A percentile compares a stretch with the other conserved stretches of the same genome.
Evolutionary conservation across 1,140 invertebrate genomes (phyloP).

Genomic region (Lordiphosa clarofinis): DNA sequence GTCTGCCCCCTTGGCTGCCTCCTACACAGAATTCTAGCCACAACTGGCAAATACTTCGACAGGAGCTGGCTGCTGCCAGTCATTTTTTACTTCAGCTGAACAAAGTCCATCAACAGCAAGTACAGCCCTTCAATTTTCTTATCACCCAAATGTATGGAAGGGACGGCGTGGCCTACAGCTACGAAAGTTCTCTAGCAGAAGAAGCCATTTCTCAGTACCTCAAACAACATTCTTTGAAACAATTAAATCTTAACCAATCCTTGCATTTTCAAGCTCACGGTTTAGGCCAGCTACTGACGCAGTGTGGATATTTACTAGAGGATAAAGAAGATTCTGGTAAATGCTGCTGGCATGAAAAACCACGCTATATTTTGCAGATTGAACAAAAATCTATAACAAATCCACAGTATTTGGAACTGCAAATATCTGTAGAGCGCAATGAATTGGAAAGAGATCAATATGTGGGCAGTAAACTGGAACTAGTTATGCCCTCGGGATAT

Average conservation of each 20-base stretch:
- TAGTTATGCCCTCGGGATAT: conserved; percentile 27
- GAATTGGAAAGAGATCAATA: neutral
- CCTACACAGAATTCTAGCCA: neutral
- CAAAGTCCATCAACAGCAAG: neutral
- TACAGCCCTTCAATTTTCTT: conserved; percentile 12
- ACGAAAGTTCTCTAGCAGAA: conserved; percentile 22
- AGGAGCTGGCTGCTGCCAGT: conserved; percentile 13
- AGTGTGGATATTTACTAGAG: too few relatives aligned
- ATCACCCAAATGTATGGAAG: neutral
- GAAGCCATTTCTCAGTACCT: conserved; percentile 18
- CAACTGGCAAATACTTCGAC: conserved; percentile 3
- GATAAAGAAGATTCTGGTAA: too few relatives aligned
- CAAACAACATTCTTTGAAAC: neutral
- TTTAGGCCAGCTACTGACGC: too few relatives aligned
- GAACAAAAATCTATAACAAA: neutral
- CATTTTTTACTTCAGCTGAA: neutral
- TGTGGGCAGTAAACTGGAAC: conserved; percentile 10
- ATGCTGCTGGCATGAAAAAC: too few relatives aligned
- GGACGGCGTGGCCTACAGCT: neutral
- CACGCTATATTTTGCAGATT: neutral
- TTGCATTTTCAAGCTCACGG: too few relatives aligned
- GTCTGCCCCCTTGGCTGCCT: neutral
- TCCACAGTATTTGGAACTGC: neutral
- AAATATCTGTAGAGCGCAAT: conserved; percentile 12
- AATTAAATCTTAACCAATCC: too few relatives aligned